Evolutionary conservation across 2,888 invertebrate genomes (phyloP).

Genomic region (Melieria picta): DNA sequence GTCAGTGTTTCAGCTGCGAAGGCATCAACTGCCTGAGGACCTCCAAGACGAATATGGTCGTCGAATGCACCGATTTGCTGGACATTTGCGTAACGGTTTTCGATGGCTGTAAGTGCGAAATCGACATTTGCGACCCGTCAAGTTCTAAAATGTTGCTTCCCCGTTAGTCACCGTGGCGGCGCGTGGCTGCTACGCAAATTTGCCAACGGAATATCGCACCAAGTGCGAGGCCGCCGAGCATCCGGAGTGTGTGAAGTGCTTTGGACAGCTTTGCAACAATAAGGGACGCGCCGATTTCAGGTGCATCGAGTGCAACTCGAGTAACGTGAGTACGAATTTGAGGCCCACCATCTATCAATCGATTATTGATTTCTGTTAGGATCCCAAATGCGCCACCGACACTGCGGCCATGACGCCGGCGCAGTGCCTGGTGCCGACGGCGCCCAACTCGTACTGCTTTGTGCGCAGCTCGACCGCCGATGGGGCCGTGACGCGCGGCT

Average conservation of each 20-base stretch:
- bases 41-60: constrained; percentile 46
- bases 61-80: constrained; percentile 52
- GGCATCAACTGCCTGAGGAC: constrained; percentile 59
- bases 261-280: constrained; percentile 55
- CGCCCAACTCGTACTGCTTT: constrained; percentile 60
- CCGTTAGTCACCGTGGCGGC: constrained; percentile 52
- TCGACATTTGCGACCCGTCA: background rate
- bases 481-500: constrained; percentile 51
- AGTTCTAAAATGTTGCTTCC: background rate
- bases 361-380: constrained; percentile 39
- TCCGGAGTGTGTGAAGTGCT: constrained; percentile 56
- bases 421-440: constrained; percentile 54
- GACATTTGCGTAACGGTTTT: constrained; percentile 61
- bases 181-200: constrained; percentile 52
- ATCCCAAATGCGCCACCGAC: constrained; percentile 48
- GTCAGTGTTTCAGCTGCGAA: constrained; percentile 55
- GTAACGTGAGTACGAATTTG: constrained; percentile 47
- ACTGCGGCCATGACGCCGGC: constrained; percentile 39
- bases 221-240: constrained; percentile 50
- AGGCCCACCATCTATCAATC: background rate
- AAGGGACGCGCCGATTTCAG: constrained; percentile 53
- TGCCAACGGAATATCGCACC: constrained; percentile 47
- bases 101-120: constrained; percentile 52
- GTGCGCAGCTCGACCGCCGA: constrained; percentile 41
- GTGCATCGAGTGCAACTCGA: constrained; percentile 56